A percentile compares a stretch with the other conserved stretches of the same genome.
Conservation (phyloP, 2,888 invertebrate species). For the Latrodectus hesperus region DNA sequence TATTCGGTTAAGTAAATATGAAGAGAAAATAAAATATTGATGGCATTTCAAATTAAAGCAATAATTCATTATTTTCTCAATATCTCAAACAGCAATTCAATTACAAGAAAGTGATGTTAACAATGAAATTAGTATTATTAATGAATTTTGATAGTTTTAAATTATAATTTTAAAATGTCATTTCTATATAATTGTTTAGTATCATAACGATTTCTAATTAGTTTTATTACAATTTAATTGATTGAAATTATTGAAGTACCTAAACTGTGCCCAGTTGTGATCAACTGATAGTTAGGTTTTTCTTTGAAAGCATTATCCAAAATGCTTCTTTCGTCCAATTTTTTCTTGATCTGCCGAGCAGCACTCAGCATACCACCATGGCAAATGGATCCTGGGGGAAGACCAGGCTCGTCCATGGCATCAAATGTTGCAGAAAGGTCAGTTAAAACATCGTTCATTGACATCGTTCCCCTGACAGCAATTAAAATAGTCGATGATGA, state of each 20-base stretch:
- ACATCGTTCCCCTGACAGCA: constrained; percentile 48
- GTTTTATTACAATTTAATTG: too few relatives aligned
- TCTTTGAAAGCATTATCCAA: constrained; percentile 36
- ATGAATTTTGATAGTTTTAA: too few relatives aligned
- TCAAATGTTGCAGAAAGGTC: constrained; percentile 39
- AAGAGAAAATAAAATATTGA: too few relatives aligned
- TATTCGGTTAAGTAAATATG: too few relatives aligned
- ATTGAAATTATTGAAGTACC: constrained; percentile 4
- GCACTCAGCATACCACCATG: constrained; percentile 50
- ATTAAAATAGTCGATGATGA: constrained; percentile 27
- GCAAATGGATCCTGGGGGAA: constrained; percentile 28
- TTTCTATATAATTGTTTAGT: too few relatives aligned
- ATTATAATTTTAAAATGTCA: background rate
- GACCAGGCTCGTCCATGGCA: constrained; percentile 36
- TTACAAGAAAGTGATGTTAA: too few relatives aligned
- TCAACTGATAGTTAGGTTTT: constrained; percentile 31
- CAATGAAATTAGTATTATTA: too few relatives aligned
- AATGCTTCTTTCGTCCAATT: constrained; percentile 18
- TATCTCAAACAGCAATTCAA: too few relatives aligned
- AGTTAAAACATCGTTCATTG: constrained; percentile 54
- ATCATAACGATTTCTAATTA: too few relatives aligned
- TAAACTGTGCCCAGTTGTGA: constrained; percentile 60
- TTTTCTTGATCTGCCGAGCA: constrained; percentile 36
- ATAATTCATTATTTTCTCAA: too few relatives aligned
- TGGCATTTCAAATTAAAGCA: too few relatives aligned